Percentiles rank a stretch among this genome's conserved stretches.
phyloP scores from a whole-genome alignment of 2,797 vertebrate species.

The Squalus acanthias region DNA sequence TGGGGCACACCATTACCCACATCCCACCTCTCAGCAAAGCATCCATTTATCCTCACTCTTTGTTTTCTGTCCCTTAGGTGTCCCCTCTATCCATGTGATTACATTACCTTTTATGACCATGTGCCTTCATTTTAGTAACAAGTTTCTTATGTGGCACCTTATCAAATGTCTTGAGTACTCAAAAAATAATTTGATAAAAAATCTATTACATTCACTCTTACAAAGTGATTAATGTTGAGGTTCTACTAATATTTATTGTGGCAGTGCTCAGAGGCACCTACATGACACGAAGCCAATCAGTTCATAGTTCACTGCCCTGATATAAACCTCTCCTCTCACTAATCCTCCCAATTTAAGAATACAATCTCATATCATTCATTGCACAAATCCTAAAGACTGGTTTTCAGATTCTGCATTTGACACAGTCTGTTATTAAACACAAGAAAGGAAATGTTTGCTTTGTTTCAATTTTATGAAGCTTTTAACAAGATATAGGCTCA shows the following conservation, averaged over 20 bases:
- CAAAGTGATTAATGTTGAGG: neutral
- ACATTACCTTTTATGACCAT: neutral
- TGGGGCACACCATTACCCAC: neutral
- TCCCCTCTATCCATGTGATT: neutral
- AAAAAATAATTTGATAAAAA: neutral
- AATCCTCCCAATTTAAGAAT: neutral
- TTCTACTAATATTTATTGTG: neutral
- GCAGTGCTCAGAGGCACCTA: neutral
- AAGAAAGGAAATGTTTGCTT: neutral
- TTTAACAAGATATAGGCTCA: neutral
- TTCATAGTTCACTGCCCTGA: neutral
- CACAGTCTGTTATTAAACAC: neutral
- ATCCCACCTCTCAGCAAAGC: neutral
- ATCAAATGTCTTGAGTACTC: neutral
- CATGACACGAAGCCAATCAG: neutral
- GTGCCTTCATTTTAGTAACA: neutral
- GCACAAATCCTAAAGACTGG: neutral
- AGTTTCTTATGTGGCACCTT: neutral
- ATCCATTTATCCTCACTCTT: neutral
- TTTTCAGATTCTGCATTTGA: neutral
- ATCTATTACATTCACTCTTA: neutral
- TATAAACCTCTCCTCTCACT: neutral
- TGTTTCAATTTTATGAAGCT: slow-evolving; percentile 3
- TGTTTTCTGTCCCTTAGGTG: neutral
- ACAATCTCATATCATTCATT: neutral